Evolutionary conservation across 2,113 vertebrate species (phyloP).

Genomic region (Amphiprion ocellaris): DNA sequence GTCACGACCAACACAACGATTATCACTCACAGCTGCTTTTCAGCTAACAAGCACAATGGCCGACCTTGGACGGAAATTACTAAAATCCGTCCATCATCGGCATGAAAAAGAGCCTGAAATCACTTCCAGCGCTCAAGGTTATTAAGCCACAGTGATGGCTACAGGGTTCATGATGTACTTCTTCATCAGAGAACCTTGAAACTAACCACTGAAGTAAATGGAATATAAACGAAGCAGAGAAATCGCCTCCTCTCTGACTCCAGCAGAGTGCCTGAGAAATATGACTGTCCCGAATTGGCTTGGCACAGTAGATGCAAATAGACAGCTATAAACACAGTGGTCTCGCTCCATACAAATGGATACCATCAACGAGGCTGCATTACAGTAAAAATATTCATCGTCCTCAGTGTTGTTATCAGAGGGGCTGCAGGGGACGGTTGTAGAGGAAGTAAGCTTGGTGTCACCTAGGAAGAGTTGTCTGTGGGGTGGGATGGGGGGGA

Average conservation of each 20-base stretch:
- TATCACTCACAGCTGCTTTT: conserved; percentile 44
- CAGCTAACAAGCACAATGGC: conserved; percentile 40
- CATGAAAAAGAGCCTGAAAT: conserved; percentile 34
- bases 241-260: conserved; percentile 32
- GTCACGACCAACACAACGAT: conserved; percentile 13
- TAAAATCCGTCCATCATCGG: conserved; percentile 37
- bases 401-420: conserved; percentile 29
- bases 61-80: conserved; percentile 55
- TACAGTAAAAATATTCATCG: conserved; percentile 45
- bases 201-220: conserved; percentile 30
- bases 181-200: conserved; percentile 41
- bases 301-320: conserved; percentile 16
- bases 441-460: conserved; percentile 59
- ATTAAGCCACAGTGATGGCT: conserved; percentile 21
- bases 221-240: conserved; percentile 17
- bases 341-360: conserved; percentile 10
- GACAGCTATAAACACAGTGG: conserved; percentile 14
- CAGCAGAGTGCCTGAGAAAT: conserved; percentile 19
- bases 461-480: conserved; percentile 57
- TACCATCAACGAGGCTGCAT: conserved; percentile 33
- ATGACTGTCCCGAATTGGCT: conserved; percentile 6
- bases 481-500: conserved; percentile 35
- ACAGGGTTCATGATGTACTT: conserved; percentile 9
- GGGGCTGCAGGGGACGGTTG: conserved; percentile 26
- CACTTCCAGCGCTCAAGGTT: conserved; percentile 55